Base-by-base conservation (phyloP, 2,888 invertebrate genomes). In the Gymnoscelis rufifasciata region DNA sequence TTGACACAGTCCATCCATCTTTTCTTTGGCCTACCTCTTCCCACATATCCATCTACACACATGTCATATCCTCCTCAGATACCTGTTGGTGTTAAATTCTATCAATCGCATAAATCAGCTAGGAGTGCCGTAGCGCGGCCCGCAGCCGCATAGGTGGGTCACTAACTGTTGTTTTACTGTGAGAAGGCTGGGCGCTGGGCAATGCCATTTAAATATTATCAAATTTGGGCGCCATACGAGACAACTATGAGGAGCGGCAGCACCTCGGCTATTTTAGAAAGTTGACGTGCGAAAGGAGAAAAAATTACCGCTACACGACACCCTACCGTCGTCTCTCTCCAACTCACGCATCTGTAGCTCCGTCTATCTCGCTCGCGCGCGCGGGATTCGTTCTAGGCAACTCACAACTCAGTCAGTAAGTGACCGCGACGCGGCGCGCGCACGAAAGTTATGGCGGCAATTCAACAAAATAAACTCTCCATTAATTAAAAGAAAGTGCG, bases 241-340 rank as follows among this genome's bases (percentile, higher is more conserved):
- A 68, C 71, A 69, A 69, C 64, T 48, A 52, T 28, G 45, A 74
- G 69, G 66, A 59, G 67, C n/a, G n/a, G n/a, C n/a, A 76, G 71
- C 71, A 72, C 72, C 72, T 78, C 70, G 69, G 69, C 71, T 70
- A 70, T 71, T 77, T 83, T 88, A 88, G 87, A 88, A 88, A 88
- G 87, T 86, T 74, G 79, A 78, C 72, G 77, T 76, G 76, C 76
- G 81, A 86, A 84, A 83, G 83, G 83, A 74, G 78, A 80, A 87
- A 50, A 88, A 79, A 78, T 64, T 84, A 86, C 86, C 87, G 87
- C 86, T 87, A 86, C 74, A 76, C 64, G 71, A 74, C 73, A 76
- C 70, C 69, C 68, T 78, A 66, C 78, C 71, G 49, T 64, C 53
- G 30, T 78, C 79, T 65, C 72, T 48, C 51, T 86, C 78, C 68